Percentiles rank a stretch among this genome's conserved stretches.
These are phyloP conservation scores for Xenentodon cancila DNA, from an alignment of 2,797 vertebrate genomes.

Conservation along the genomic window DNA sequence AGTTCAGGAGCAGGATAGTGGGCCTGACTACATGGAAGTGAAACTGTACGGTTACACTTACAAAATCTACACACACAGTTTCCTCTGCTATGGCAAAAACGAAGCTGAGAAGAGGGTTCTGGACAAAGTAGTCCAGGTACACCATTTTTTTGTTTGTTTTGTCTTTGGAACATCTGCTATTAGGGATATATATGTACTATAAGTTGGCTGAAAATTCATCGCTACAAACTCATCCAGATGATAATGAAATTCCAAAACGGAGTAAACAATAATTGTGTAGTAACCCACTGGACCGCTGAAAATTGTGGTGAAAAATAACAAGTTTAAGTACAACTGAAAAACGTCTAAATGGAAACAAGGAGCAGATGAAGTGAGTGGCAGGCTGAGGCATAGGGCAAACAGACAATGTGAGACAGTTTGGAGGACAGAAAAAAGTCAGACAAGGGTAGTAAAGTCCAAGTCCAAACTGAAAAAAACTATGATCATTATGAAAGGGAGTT, in stretches of 20 bases:
- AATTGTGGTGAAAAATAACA: no score
- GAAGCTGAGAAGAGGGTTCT: slow-evolving; percentile 90
- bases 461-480: background rate
- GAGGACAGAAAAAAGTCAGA: no score
- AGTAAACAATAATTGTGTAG: no score
- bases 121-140: slow-evolving; percentile 85
- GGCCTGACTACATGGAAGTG: slow-evolving; percentile 63
- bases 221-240: no score
- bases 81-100: slow-evolving; percentile 93
- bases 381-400: background rate
- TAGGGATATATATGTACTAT: no score
- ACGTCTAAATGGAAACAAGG: background rate
- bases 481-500: background rate
- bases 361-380: background rate
- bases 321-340: no score
- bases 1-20: slow-evolving; percentile 56
- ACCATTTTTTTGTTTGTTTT: background rate
- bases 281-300: no score
- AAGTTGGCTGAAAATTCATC: no score
- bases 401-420: background rate
- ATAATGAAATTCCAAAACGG: no score
- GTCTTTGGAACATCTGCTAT: background rate
- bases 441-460: no score
- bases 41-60: slow-evolving; percentile 91
- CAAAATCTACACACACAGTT: slow-evolving; percentile 93